These are phyloP conservation scores for Urophycis tenuis DNA, from an alignment of 2,797 vertebrate genomes.

Conservation along the genomic window DNA sequence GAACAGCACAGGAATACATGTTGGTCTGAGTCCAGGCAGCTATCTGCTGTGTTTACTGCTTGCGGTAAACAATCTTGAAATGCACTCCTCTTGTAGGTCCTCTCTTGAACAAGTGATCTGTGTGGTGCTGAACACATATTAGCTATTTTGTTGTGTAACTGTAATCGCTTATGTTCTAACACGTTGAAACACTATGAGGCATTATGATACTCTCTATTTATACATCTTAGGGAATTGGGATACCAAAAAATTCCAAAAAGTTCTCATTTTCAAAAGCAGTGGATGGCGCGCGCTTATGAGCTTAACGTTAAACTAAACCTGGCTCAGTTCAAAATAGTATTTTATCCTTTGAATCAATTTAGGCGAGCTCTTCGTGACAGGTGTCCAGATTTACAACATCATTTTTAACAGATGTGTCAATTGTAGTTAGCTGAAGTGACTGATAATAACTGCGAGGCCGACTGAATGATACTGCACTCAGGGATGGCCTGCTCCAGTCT, in stretches of 20 bases:
- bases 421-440: not conserved
- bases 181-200: not conserved
- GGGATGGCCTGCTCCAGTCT: not conserved
- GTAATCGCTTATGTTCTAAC: not conserved
- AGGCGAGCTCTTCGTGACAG: not conserved
- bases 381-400: not conserved
- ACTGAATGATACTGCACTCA: not conserved
- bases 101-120: constrained; percentile 17
- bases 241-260: not conserved
- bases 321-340: not conserved
- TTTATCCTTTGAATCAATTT: not conserved
- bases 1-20: constrained; percentile 55
- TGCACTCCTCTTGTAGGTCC: constrained; percentile 37
- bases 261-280: not conserved
- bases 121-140: not conserved
- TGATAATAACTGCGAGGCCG: not conserved
- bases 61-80: constrained; percentile 60
- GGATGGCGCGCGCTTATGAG: not conserved
- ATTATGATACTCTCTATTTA: not conserved
- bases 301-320: not conserved
- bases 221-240: not conserved
- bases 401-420: not conserved
- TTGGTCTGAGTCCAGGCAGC: constrained; percentile 56
- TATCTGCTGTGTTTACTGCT: constrained; percentile 48
- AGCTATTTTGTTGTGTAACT: not conserved